Evolutionary conservation across 1,140 invertebrate genomes (phyloP), one percentile per base, ranked within the genome.

Genomic region (Kradibia gibbosae): DNA sequence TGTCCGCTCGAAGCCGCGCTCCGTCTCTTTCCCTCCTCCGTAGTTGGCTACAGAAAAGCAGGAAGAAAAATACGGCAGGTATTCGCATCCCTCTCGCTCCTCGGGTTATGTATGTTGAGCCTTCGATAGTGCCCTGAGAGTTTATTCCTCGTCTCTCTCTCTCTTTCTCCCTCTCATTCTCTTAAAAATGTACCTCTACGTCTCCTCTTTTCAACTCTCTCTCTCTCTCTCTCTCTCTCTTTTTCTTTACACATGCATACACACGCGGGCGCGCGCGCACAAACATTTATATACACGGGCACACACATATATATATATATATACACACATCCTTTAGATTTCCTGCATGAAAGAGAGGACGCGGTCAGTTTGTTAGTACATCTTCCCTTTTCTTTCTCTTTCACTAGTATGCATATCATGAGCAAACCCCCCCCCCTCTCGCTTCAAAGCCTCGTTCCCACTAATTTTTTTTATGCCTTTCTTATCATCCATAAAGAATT

Each of bases 1-100:
- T 85, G 81, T 83, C 85, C 85, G 83, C 83, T 84, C 83, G 65
- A 81, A n/a, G 71, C 84, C 72, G 31, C 20, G 34, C 72, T 71
- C 83, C 83, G 84, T 85, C 83, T 83, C 80, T 83, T 65, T 65
- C 70, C 20, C 50, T 84, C 80, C 50, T 67, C 42, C 55, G 71
- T 70, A 71, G 45, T 50, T 78, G 45, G n/a, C n/a, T 17, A 13
- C 48, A 28, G 42, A 39, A 10, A 20, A 20, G 67, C 13, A 77
- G 53, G 45, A 25, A 45, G 31, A 20, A 11, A 57, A 62, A 65
- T 15, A 45, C 36, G 17, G 22, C 4, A 65, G 11, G 50, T 57
- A 71, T 78, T 67, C 62, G 39, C 42, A 48, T 70, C 28, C 28
- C 45, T 65, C 67, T 75, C 28, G 48, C 70, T 50, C 62, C 72